Conservation (phyloP, 2,888 invertebrate genomes). For the Tetragonula carbonaria region DNA sequence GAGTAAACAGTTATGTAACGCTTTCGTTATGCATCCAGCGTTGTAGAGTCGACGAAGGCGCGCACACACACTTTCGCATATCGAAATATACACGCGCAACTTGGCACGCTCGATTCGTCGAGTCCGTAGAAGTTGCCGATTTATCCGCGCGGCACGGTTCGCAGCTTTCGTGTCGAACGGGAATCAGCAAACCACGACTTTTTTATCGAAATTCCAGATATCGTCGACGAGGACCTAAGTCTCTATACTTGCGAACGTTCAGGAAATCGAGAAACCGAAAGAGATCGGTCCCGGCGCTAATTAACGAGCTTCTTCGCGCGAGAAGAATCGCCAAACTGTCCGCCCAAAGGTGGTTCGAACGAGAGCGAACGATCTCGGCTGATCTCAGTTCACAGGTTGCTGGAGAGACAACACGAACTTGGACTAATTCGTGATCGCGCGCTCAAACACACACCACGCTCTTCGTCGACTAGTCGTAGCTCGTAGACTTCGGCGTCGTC, state of each 20-base stretch:
- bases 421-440: slow-evolving; percentile 49
- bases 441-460: slow-evolving; percentile 52
- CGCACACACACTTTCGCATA: background rate
- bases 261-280: slow-evolving; percentile 5
- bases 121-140: slow-evolving; percentile 15
- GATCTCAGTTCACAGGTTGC: slow-evolving; percentile 73
- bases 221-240: background rate
- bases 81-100: background rate
- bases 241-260: background rate
- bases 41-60: too few species aligned
- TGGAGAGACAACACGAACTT: slow-evolving; percentile 59
- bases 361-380: slow-evolving; percentile 69
- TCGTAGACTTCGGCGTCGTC: background rate
- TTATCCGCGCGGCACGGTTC: slow-evolving; percentile 4
- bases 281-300: slow-evolving; percentile 57
- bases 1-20: too few species aligned
- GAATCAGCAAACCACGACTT: slow-evolving; percentile 4
- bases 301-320: slow-evolving; percentile 61
- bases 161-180: slow-evolving; percentile 37
- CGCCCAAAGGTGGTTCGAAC: slow-evolving; percentile 57
- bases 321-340: slow-evolving; percentile 18
- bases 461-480: too few species aligned
- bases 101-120: background rate
- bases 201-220: slow-evolving; percentile 19
- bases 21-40: too few species aligned